phyloP scores from a whole-genome alignment of 2,797 vertebrate species.

The Bryconaethiops microstoma region DNA sequence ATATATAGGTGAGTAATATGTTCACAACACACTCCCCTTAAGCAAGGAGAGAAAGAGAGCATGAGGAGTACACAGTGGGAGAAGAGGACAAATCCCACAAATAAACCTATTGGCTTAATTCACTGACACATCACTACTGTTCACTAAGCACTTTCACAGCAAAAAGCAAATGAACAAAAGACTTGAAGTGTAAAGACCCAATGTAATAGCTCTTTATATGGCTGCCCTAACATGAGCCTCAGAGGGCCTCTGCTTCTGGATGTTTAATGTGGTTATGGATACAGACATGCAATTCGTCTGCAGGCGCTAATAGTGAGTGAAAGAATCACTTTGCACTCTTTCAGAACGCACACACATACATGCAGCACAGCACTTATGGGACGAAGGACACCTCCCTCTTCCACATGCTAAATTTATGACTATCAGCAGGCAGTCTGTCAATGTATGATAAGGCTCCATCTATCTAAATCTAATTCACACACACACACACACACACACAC shows the following conservation, averaged over 20 bases:
- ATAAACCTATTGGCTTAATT: no score
- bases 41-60: no score
- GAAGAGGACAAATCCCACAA: no score
- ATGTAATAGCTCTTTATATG: background rate
- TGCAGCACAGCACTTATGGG: background rate
- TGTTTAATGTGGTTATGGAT: slow-evolving; percentile 27
- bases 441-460: slow-evolving; percentile 6
- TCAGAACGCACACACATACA: background rate
- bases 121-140: no score
- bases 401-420: slow-evolving; percentile 11
- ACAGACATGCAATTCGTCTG: slow-evolving; percentile 29
- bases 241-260: slow-evolving; percentile 9
- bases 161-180: slow-evolving; percentile 25
- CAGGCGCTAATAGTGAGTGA: slow-evolving; percentile 19
- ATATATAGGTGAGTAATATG: no score
- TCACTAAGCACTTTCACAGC: background rate
- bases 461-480: background rate
- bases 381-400: background rate
- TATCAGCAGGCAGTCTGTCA: background rate
- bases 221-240: background rate
- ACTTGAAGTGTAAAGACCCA: background rate
- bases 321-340: slow-evolving; percentile 7
- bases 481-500: background rate
- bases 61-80: no score
- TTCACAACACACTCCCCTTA: no score